phyloP scores from a whole-genome alignment of 2,113 vertebrate species.

The Ictalurus punctatus region DNA sequence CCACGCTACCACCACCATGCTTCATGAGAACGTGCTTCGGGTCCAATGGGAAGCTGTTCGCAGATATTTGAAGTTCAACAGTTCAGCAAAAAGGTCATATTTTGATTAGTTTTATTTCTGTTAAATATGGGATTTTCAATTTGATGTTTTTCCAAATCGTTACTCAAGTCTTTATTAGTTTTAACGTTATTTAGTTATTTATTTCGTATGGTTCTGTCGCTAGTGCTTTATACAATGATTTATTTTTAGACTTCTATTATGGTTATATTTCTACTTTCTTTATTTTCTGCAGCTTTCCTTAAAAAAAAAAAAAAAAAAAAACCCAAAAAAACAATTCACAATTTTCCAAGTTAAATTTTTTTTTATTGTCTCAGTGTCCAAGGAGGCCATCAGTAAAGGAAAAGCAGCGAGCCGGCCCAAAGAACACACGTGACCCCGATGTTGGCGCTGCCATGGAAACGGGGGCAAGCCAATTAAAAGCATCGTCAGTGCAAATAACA shows the following conservation, averaged over 20 bases:
- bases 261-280: neutral
- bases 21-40: neutral
- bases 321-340: too few species aligned
- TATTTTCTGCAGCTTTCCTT: neutral
- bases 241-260: neutral
- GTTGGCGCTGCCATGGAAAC: conserved; percentile 54
- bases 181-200: neutral
- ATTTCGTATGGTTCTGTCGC: neutral
- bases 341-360: neutral
- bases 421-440: conserved; percentile 30
- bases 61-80: neutral
- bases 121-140: neutral
- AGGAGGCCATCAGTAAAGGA: conserved; percentile 3
- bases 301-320: neutral
- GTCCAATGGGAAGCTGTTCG: neutral
- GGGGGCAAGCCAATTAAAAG: conserved; percentile 61
- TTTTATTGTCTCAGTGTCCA: neutral
- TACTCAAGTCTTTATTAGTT: neutral
- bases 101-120: neutral
- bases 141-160: neutral
- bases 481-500: conserved; percentile 62
- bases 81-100: neutral
- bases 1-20: neutral
- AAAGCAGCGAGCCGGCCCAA: neutral
- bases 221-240: neutral